Base-by-base conservation (phyloP, 2,888 invertebrate genomes). In the Apocheima hispidaria region DNA sequence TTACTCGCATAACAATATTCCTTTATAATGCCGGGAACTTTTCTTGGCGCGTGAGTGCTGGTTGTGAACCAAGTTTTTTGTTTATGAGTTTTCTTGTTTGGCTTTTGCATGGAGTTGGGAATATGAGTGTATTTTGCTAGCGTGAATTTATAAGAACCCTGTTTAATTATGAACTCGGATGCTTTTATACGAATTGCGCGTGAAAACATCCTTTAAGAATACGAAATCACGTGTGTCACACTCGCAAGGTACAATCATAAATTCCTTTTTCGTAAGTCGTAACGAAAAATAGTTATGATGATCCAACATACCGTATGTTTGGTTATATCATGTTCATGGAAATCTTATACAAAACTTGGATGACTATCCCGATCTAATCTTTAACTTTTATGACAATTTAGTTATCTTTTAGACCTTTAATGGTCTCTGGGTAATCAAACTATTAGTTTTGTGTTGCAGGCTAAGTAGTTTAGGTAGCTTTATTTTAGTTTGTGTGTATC, bases 1-100 rank as follows among this genome's bases (percentile, higher is more conserved):
- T 82, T 73, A 71, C 71, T 73, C 65, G 60, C 59, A 66, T 63
- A 57, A 65, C 59, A 60, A 50, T 66, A 64, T 63, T 60, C 60
- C 40, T 63, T 51, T 64, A 62, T 58, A 57, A 53, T 40, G 65
- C 38, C 36, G 40, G 48, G 60, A 59, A 67, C 9, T 68, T 62
- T 51, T 12, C 60, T 60, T 60, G 56, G 55, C 44, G 53, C 52
- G 36, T 52, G 52, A 52, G 52, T 28, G 48, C 20, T 51, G 61
- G 21, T 40, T 33, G 49, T n/a, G 55, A 21, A 55, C 38, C 40
- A 56, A 62, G 16, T 56, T 62, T 55, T 62, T 46, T 52, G 52
- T 62, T 57, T 62, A 62, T 62, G 51, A 30, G 33, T n/a, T 57
- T 56, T 56, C 51, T 62, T 62, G 52, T 35, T 53, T 43, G 6